Conservation (phyloP, 2,113 vertebrate species). For the Oostethus manadensis region DNA sequence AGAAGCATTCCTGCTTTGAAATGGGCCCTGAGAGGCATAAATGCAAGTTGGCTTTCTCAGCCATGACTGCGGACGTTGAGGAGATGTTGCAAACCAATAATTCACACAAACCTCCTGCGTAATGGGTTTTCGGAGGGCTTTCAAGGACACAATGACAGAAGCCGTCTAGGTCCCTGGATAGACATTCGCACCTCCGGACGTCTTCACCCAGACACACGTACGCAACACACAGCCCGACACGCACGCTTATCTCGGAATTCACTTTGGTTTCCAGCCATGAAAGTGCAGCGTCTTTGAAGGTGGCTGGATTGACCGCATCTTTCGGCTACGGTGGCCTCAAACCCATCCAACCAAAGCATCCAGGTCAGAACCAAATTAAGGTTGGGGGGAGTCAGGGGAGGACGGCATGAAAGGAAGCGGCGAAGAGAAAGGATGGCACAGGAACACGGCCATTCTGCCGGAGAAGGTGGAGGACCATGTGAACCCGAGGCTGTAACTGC, state of each 20-base stretch:
- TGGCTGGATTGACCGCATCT: conserved; percentile 21
- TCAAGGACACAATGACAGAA: conserved; percentile 26
- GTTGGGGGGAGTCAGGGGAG: conserved; percentile 31
- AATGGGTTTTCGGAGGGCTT: conserved; percentile 46
- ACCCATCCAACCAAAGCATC: conserved; percentile 37
- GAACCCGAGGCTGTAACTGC: not conserved
- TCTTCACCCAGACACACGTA: conserved; percentile 11
- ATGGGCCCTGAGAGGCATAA: conserved; percentile 1
- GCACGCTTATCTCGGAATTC: conserved; percentile 3
- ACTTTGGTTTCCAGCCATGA: conserved; percentile 29
- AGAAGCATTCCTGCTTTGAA: conserved; percentile 8
- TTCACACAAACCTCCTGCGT: conserved; percentile 30
- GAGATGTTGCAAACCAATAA: conserved; percentile 39
- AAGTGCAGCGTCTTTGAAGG: conserved; percentile 36
- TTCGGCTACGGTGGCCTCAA: conserved; percentile 21
- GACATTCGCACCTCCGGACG: conserved; percentile 21
- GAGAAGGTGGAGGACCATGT: not conserved
- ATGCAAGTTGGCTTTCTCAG: conserved; percentile 8
- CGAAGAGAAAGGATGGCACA: not conserved
- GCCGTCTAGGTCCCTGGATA: conserved; percentile 19
- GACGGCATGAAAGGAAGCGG: conserved; percentile 21
- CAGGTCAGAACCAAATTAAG: conserved; percentile 57
- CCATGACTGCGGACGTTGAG: conserved; percentile 10
- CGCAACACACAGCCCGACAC: not conserved
- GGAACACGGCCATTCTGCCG: not conserved